Evolutionary conservation across 2,797 vertebrate species (phyloP), one percentile per base, ranked within the genome.

Genomic region (Urophycis tenuis): DNA sequence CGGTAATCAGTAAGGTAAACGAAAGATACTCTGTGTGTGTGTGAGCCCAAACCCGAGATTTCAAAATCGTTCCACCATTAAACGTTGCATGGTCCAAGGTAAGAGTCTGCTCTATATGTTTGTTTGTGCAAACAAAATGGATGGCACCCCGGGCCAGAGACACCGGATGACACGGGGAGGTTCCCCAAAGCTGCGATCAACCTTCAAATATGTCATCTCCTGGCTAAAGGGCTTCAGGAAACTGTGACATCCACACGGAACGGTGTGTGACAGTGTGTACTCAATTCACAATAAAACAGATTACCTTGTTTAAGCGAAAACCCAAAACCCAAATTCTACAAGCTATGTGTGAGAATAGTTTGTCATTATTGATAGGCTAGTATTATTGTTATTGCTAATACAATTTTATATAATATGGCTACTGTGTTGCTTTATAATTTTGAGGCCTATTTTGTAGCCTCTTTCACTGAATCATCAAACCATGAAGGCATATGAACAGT

Each of bases 21-120:
- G 17, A 17, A 49, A 49, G 45, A 49, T 49, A 19, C 15, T 19
- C 15, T 49, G 45, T 49, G 45, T 49, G 41, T 45, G 10, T 36
- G 35, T 36, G 14, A 39, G 14, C 36, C 36, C 36, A 39, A 39
- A 49, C 45, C 3, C 14, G 17, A 2, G 45, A 49, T 17, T 17
- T 5, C 45, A 10, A 49, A 49, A 22, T 49, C 45, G 19, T 49
- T 49, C 45, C 45, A 19, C 45, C 45, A 49, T 49, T 49, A 22
- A 17, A 49, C 0, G 85, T 49, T 17, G 17, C 41, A 49, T 49
- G 45, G 45, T 49, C 45, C 5, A 60, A n/a, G 49, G 49, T 60
- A n/a, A 60, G 19, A 60, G 49, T 60, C 19, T 60, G 19, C 22
- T 60, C 39, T 41, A 41, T 41, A 60, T 60, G 49, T 60, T 60